Base-by-base conservation (phyloP, 2,888 invertebrate species). In the Limnephilus lunatus region DNA sequence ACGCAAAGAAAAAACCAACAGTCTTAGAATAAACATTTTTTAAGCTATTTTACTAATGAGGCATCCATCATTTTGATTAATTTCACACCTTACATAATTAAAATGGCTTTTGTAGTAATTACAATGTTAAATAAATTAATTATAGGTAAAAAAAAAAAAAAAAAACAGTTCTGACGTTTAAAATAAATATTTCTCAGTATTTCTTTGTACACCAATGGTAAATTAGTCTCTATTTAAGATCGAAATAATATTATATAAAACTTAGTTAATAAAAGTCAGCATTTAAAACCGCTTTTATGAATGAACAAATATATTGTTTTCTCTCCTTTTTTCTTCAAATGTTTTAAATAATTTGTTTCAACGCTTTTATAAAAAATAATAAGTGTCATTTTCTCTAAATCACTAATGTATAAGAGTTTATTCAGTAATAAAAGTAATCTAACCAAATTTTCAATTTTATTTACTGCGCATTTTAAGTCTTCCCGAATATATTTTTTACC, bases 381-480 rank as follows among this genome's bases (percentile, higher is more conserved):
- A 2, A 83, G 90, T 91, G 90, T 83, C n/a, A 53, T 91, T 68
- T 68, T 39, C 68, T 85, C 53, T 91, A 85, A 91, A 91, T n/a
- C 32, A 86, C 81, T 85, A 39, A 83, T 91, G 90, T 91, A 68
- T 90, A 90, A 83, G 48, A 44, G 32, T 53, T 91, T 91, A 91
- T 85, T 91, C 90, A 85, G 80, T 44, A 91, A 91, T 91, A 91
- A 91, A 91, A 91, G 30, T 91, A 91, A 86, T 39, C 19, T 68
- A 91, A 91, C 85, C 81, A 80, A 86, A 85, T 68, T 31, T 81
- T 30, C 25, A 86, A 91, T 85, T 80, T 86, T 91, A 85, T 85
- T 91, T 91, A 85, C 85, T n/a, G 32, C 31, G 19, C 15, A 90
- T 85, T 44, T 90, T 48, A 35, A 35, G 30, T 68, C 81, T 25